phyloP scores from a whole-genome alignment of 2,888 invertebrate species.

The Masnerella sp. region DNA sequence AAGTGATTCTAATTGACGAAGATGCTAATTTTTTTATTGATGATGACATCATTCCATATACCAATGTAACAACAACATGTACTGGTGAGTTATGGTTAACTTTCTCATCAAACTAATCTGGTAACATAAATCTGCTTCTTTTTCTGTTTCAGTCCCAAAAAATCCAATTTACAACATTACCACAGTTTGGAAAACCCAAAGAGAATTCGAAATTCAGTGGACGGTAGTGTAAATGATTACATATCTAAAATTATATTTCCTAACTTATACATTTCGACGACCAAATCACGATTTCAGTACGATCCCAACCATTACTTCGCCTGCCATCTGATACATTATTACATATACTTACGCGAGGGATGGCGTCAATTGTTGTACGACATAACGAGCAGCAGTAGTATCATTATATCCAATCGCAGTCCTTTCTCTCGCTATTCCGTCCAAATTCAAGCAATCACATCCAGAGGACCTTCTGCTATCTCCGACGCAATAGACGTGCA shows the following conservation, averaged over 20 bases:
- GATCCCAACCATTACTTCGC: slow-evolving; percentile 54
- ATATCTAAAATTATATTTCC: not conserved
- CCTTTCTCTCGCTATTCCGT: slow-evolving; percentile 55
- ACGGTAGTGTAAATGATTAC: slow-evolving; percentile 46
- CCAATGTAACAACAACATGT: slow-evolving; percentile 51
- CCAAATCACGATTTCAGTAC: slow-evolving; percentile 46
- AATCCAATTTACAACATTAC: slow-evolving; percentile 54
- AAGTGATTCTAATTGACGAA: slow-evolving; percentile 57
- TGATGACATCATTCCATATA: slow-evolving; percentile 42
- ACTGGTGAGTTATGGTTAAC: slow-evolving; percentile 33
- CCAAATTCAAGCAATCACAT: slow-evolving; percentile 59
- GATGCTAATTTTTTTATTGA: slow-evolving; percentile 55
- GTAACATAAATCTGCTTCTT: not conserved
- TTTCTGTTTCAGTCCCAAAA: slow-evolving; percentile 42
- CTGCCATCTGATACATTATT: slow-evolving; percentile 55
- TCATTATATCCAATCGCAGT: slow-evolving; percentile 53
- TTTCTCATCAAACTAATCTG: not conserved
- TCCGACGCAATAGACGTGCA: slow-evolving; percentile 45
- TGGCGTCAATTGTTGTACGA: slow-evolving; percentile 59
- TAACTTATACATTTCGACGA: too few species aligned
- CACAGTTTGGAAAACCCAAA: slow-evolving; percentile 43
- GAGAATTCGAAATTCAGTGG: slow-evolving; percentile 57
- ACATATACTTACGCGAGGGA: slow-evolving; percentile 56
- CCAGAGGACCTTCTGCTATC: slow-evolving; percentile 49
- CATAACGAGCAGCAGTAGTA: slow-evolving; percentile 41